A percentile compares a stretch with the other conserved stretches of the same genome.
phyloP scores from a whole-genome alignment of 2,797 vertebrate genomes.

The Morus bassanus region DNA sequence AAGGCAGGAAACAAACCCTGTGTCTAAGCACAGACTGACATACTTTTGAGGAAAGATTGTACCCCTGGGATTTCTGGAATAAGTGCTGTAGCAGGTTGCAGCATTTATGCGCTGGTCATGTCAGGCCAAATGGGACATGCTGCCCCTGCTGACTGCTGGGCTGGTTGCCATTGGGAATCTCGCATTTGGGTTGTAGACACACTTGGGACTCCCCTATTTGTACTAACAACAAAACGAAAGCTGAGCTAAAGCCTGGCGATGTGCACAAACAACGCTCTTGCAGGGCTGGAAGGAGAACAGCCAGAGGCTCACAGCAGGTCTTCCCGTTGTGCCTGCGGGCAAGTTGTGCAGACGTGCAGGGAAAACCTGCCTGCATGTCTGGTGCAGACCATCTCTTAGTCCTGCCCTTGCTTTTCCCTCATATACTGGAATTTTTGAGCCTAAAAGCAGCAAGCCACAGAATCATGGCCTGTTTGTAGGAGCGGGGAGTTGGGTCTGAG shows the following conservation, averaged over 20 bases:
- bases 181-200: neutral
- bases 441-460: neutral
- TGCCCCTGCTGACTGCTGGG: slow-evolving; percentile 46
- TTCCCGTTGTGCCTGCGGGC: fast-evolving
- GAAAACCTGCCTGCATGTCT: neutral
- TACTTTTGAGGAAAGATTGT: neutral
- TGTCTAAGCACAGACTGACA: neutral
- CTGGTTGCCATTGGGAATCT: slow-evolving; percentile 19
- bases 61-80: slow-evolving; percentile 10
- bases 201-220: slow-evolving; percentile 28
- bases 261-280: neutral
- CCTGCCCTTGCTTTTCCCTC: neutral
- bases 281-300: neutral
- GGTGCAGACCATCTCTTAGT: fast-evolving
- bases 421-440: neutral
- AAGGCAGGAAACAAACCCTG: neutral
- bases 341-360: fast-evolving
- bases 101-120: neutral
- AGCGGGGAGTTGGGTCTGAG: neutral
- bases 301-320: neutral
- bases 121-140: slow-evolving; percentile 1
- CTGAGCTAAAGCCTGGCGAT: neutral
- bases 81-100: neutral
- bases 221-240: neutral
- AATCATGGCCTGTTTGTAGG: neutral